These are phyloP conservation scores for Dicyrtoma fusca DNA, from an alignment of 2,888 invertebrate species.

Conservation along the genomic window DNA sequence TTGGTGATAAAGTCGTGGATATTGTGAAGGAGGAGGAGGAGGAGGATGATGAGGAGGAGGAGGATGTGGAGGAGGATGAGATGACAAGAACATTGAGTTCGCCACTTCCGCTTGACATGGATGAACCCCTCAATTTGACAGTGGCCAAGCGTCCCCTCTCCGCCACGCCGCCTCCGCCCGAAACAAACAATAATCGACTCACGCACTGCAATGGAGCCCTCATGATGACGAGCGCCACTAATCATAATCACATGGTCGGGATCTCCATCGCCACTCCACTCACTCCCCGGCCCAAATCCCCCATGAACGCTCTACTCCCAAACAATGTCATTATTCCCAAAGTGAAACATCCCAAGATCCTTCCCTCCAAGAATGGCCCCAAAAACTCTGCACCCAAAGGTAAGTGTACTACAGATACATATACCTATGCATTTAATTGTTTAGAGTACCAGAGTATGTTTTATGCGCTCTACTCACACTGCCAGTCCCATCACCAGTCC, in stretches of 20 bases:
- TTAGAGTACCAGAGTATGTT: too few relatives aligned
- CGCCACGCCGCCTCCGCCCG: conserved; percentile 40
- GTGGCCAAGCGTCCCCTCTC: conserved; percentile 49
- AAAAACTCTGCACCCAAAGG: conserved; percentile 38
- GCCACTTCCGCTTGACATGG: conserved; percentile 38
- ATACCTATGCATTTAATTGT: too few relatives aligned
- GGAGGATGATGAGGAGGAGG: background rate
- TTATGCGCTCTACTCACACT: background rate
- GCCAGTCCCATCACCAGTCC: too few relatives aligned
- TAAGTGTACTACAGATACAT: too few relatives aligned
- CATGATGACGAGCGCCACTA: background rate
- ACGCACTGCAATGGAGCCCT: conserved; percentile 5
- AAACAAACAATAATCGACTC: conserved; percentile 32
- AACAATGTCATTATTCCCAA: conserved; percentile 56
- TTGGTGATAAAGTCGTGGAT: background rate
- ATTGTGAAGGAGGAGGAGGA: conserved; percentile 8
- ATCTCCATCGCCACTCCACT: background rate
- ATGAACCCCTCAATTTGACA: conserved; percentile 60
- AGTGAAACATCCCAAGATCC: conserved; percentile 50
- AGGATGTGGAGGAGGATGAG: background rate
- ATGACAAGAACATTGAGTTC: background rate
- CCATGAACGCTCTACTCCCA: conserved; percentile 42
- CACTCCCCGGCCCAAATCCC: conserved; percentile 13
- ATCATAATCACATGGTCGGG: background rate
- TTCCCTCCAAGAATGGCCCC: conserved; percentile 45